Evolutionary conservation across 92 coral and sea anemone species (phyloP).

Genomic region (Micromussa lordhowensis): DNA sequence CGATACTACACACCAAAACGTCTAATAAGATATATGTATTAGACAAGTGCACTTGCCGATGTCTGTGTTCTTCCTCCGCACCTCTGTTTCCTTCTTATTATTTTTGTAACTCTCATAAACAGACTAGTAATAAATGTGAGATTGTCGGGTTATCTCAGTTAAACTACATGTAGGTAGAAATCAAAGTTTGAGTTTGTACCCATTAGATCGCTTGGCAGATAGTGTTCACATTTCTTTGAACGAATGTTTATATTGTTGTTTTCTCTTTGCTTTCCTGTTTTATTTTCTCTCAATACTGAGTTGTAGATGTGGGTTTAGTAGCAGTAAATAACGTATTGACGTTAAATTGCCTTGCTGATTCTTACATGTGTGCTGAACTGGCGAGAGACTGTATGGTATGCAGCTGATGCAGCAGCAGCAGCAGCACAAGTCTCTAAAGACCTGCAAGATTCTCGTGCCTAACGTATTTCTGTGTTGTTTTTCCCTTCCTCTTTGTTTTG

Average conservation of each 20-base stretch:
- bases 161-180: too few relatives aligned
- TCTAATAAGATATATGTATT: too few relatives aligned
- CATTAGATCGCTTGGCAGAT: too few relatives aligned
- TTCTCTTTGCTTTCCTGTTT: too few relatives aligned
- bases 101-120: not conserved
- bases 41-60: too few relatives aligned
- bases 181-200: too few relatives aligned
- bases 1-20: too few relatives aligned
- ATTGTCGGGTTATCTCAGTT: not conserved
- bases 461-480: slow-evolving; percentile 18
- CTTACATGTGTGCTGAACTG: slow-evolving; percentile 3
- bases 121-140: not conserved
- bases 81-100: not conserved
- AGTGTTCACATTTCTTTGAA: too few relatives aligned
- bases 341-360: not conserved
- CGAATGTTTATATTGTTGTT: too few relatives aligned
- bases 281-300: not conserved
- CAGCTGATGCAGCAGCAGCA: not conserved
- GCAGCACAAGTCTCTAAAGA: not conserved
- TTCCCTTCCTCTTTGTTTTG: slow-evolving; percentile 53
- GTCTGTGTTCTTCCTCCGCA: too few relatives aligned
- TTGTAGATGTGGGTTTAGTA: not conserved
- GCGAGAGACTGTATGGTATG: slow-evolving; percentile 1
- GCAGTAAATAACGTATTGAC: not conserved
- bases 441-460: slow-evolving; percentile 7